Evolutionary conservation across 2,888 invertebrate species (phyloP), one percentile per base, ranked within the genome.

Genomic region (Itoplectis maculator): DNA sequence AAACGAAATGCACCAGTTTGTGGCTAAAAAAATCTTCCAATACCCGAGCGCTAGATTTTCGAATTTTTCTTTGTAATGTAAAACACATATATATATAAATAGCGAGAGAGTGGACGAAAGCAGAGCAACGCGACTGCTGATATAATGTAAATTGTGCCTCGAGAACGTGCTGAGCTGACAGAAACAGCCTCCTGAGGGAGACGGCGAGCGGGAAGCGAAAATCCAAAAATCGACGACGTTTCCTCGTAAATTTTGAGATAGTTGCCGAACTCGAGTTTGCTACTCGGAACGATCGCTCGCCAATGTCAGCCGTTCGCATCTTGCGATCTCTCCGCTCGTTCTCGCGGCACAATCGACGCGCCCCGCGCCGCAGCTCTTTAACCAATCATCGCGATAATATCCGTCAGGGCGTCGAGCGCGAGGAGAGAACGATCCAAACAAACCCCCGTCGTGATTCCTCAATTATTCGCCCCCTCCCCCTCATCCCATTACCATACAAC

Each of bases 311-410:
- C 1, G 35, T 35, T 51, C 63, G 29, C 29, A 18, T 35, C 13
- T 49, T 23, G 40, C 49, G 51, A 15, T 74, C 29, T 59, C 56
- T 13, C 42, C 15, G 49, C 79, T 79, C 81, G 79, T 84, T 84
- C 84, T 69, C 69, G 70, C 23, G 76, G 79, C 79, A 74, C 76
- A 79, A 84, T 84, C 69, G 81, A 81, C 73, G 79, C 73, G 65
- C 8, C n/a, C n/a, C 11, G 7, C 11, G 63, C 68, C 66, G 29
- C 51, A 75, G 63, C 73, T 84, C 76, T 77, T 75, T 59, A 79
- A 81, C 76, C 79, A 84, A 84, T 84, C 77, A 84, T 84, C 79
- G 66, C 42, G 77, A 82, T 82, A 82, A 84, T 84, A 70, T 74
- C 79, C 68, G 61, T 15, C n/a, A 45, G 37, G 74, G 70, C 79